phyloP scores from a whole-genome alignment of 2,888 invertebrate species.

The Dioctria rufipes region DNA sequence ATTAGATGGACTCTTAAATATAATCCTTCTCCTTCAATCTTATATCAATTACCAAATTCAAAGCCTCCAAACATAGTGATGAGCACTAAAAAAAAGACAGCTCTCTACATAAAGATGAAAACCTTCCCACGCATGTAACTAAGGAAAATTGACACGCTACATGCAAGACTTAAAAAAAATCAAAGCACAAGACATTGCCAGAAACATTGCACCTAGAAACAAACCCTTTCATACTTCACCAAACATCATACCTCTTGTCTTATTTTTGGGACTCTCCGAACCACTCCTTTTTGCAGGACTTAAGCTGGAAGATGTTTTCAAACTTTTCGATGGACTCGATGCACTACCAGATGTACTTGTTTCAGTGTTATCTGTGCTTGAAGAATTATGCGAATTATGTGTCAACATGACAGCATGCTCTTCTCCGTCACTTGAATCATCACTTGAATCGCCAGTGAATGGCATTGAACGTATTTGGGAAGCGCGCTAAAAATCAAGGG shows the following conservation, averaged over 20 bases:
- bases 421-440: constrained; percentile 95
- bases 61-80: background rate
- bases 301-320: constrained; percentile 87
- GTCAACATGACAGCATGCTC: constrained; percentile 73
- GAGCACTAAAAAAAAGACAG: background rate
- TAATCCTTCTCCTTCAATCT: too few species aligned
- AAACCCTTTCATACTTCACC: constrained; percentile 23
- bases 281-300: constrained; percentile 90
- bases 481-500: constrained; percentile 77
- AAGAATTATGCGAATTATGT: constrained; percentile 71
- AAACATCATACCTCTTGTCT: constrained; percentile 79
- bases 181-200: constrained; percentile 14
- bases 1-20: too few species aligned
- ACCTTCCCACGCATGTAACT: constrained; percentile 14
- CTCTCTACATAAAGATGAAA: background rate
- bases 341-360: constrained; percentile 77
- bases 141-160: background rate
- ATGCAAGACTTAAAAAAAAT: background rate
- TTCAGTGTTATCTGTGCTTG: constrained; percentile 75
- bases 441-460: constrained; percentile 94
- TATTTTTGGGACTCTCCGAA: constrained; percentile 85
- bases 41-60: too few species aligned
- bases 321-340: constrained; percentile 88
- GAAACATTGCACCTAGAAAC: background rate
- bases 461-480: constrained; percentile 97